Conservation (phyloP, 1,140 invertebrate genomes). For the Drosophila watanabei region DNA sequence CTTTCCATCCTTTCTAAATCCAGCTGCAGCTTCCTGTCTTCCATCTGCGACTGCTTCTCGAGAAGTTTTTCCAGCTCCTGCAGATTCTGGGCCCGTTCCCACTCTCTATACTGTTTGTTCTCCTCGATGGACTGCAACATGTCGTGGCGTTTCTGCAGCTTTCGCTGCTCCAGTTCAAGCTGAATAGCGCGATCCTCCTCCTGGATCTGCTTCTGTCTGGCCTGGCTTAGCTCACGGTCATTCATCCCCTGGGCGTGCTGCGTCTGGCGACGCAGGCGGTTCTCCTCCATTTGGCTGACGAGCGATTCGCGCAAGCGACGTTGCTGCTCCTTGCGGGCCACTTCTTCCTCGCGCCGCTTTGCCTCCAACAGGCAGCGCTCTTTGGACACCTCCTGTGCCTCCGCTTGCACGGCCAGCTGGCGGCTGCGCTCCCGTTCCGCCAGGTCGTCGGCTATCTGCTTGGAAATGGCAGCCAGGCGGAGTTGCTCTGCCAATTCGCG, state of each 20-base stretch:
- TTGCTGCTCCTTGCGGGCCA: slow-evolving; percentile 42
- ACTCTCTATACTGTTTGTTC: slow-evolving; percentile 15
- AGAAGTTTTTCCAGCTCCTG: slow-evolving; percentile 19
- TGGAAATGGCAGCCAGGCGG: slow-evolving; percentile 63
- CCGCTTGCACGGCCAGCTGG: slow-evolving; percentile 12
- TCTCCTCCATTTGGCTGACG: slow-evolving; percentile 45
- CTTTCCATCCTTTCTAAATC: slow-evolving; percentile 16
- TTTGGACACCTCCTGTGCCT: slow-evolving; percentile 34
- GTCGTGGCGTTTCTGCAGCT: slow-evolving; percentile 31
- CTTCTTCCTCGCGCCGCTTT: slow-evolving; percentile 24
- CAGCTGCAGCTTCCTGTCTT: slow-evolving; percentile 10
- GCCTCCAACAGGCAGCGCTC: slow-evolving; percentile 24
- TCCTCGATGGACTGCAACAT: slow-evolving; percentile 52
- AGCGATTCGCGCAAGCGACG: slow-evolving; percentile 30
- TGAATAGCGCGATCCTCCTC: slow-evolving; percentile 50
- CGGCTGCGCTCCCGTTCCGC: slow-evolving; percentile 6
- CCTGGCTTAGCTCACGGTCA: slow-evolving; percentile 47
- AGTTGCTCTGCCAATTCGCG: slow-evolving; percentile 57
- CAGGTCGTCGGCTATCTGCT: slow-evolving; percentile 54
- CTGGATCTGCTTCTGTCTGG: slow-evolving; percentile 49
- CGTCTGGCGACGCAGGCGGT: slow-evolving; percentile 19
- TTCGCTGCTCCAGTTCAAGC: slow-evolving; percentile 15
- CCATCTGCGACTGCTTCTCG: slow-evolving; percentile 24
- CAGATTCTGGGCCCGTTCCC: slow-evolving; percentile 5
- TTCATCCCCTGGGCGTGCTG: slow-evolving; percentile 31